phyloP scores from a whole-genome alignment of 2,888 invertebrate genomes.

The Drosophila fulvimacula region DNA sequence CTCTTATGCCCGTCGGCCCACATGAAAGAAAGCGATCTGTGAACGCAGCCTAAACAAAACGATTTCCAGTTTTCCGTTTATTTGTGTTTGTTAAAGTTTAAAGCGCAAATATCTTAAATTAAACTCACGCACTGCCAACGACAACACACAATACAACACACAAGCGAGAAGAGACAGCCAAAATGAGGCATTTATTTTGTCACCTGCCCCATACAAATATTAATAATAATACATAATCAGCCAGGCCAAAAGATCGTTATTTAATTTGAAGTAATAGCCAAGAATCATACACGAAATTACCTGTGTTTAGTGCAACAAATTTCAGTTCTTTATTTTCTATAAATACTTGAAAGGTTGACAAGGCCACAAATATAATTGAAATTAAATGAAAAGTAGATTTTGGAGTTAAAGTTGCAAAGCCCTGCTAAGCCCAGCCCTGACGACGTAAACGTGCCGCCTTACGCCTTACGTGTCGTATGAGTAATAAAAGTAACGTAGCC shows the following conservation, averaged over 20 bases:
- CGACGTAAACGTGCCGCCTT: constrained; percentile 30
- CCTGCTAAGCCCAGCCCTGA: constrained; percentile 35
- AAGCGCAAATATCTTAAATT: constrained; percentile 69
- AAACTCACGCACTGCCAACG: constrained; percentile 65
- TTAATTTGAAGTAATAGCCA: constrained; percentile 36
- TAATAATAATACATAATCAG: constrained; percentile 63
- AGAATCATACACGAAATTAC: constrained; percentile 13
- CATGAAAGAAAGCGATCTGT: constrained; percentile 72
- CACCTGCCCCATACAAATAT: constrained; percentile 68
- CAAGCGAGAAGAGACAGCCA: constrained; percentile 33
- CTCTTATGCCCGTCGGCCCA: constrained; percentile 47
- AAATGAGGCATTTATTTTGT: constrained; percentile 77
- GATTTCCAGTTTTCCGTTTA: constrained; percentile 31
- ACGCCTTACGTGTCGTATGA: constrained; percentile 65
- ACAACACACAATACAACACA: too few species aligned
- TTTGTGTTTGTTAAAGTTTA: constrained; percentile 72
- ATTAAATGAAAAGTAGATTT: background rate
- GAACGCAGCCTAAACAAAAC: constrained; percentile 55
- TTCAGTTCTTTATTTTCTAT: background rate
- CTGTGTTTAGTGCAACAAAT: background rate
- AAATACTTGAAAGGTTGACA: background rate
- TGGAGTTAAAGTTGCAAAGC: background rate
- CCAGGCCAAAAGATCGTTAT: constrained; percentile 46
- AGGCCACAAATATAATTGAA: background rate
- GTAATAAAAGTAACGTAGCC: constrained; percentile 65